These are phyloP conservation scores for Escarpia spicata DNA, from an alignment of 2,888 invertebrate species.

Conservation along the genomic window DNA sequence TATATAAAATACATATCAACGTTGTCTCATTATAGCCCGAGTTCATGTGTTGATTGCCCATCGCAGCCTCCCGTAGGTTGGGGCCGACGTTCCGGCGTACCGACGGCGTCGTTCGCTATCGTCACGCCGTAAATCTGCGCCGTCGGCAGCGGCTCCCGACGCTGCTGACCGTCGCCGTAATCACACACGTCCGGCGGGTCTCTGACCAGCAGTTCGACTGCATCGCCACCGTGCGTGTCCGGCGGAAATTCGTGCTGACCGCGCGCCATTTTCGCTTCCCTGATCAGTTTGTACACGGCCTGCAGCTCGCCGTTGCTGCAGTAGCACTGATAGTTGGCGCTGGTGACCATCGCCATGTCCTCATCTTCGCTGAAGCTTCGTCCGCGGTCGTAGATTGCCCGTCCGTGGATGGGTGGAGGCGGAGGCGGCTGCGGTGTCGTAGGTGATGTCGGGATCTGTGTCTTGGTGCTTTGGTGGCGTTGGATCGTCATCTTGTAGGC, in stretches of 20 bases:
- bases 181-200: slow-evolving; percentile 1
- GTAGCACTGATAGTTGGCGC: not conserved
- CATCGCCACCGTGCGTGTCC: not conserved
- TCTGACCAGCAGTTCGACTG: not conserved
- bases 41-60: not conserved
- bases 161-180: not conserved
- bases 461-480: not conserved
- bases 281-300: slow-evolving; percentile 10
- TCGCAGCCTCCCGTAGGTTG: not conserved
- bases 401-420: not conserved
- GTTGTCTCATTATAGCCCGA: not conserved
- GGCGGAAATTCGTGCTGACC: not conserved
- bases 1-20: too few relatives aligned
- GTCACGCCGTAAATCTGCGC: not conserved
- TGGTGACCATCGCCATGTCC: not conserved
- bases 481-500: slow-evolving; percentile 3
- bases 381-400: not conserved
- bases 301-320: not conserved
- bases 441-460: not conserved
- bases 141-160: not conserved
- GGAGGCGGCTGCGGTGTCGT: not conserved
- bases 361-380: not conserved
- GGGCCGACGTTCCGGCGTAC: not conserved
- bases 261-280: not conserved
- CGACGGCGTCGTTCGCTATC: not conserved